Conservation (phyloP, 2,113 vertebrate genomes). For the Rhodinocichla rosea region DNA sequence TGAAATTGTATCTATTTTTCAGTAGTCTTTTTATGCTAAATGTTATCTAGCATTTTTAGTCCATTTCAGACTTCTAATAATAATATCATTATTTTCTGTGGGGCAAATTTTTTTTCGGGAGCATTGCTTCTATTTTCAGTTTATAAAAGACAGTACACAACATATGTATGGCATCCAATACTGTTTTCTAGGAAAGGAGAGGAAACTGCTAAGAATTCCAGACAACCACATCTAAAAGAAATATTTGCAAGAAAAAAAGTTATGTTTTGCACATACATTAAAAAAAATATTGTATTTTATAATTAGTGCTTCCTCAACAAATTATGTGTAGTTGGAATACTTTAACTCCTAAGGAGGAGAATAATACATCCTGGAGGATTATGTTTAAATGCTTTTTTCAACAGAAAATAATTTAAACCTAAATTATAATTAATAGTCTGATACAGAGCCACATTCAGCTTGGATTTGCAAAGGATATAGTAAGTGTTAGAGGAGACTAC, state of each 20-base stretch:
- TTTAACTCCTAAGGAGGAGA: neutral
- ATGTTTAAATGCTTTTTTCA: neutral
- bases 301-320: neutral
- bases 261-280: neutral
- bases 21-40: neutral
- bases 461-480: neutral
- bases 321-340: fast-evolving
- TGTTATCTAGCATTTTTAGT: neutral
- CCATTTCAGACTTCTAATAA: neutral
- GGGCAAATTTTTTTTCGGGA: neutral
- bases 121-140: neutral
- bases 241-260: neutral
- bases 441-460: neutral
- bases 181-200: neutral
- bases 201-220: neutral
- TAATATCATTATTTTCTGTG: neutral
- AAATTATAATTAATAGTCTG: neutral
- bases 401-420: neutral
- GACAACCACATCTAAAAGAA: neutral
- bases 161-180: neutral
- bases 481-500: neutral
- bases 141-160: neutral
- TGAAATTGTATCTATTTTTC: neutral
- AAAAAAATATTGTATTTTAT: neutral
- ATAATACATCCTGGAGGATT: neutral